phyloP scores from a whole-genome alignment of 30 jellyfish, hydroid and myxozoan species.

The Clytia hemisphaerica region DNA sequence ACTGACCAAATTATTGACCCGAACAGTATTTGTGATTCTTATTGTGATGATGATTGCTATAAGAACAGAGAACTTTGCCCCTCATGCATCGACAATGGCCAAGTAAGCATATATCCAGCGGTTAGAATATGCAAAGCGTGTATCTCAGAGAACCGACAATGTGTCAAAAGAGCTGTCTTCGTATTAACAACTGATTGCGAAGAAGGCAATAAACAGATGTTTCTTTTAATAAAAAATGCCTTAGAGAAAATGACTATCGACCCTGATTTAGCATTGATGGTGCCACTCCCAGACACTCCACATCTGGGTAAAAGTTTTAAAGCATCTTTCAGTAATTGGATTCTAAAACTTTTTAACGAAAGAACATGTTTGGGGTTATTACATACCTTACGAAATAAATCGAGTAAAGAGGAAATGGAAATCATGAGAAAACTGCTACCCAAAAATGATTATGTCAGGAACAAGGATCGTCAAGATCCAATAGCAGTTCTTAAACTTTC shows the following conservation, averaged over 20 bases:
- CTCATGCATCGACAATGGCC: neutral
- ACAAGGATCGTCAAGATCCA: too few species aligned
- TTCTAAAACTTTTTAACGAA: neutral
- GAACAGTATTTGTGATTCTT: slow-evolving; percentile 2
- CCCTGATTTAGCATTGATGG: slow-evolving; percentile 2
- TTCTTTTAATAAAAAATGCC: neutral
- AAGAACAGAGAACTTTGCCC: slow-evolving; percentile 6
- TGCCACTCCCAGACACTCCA: slow-evolving; percentile 13
- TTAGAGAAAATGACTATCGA: slow-evolving; percentile 5
- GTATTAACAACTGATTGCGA: slow-evolving; percentile 28
- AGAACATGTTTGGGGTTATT: too few species aligned
- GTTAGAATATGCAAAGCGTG: slow-evolving; percentile 13
- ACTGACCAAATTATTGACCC: slow-evolving; percentile 3
- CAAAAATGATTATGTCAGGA: too few species aligned
- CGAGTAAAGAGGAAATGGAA: too few species aligned
- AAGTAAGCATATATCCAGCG: neutral
- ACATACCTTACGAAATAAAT: too few species aligned
- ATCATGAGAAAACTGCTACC: slow-evolving; percentile 12
- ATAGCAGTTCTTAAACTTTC: slow-evolving; percentile 25
- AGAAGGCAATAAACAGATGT: slow-evolving; percentile 4
- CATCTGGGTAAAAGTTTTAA: too few species aligned
- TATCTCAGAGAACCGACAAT: slow-evolving; percentile 8
- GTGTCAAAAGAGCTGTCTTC: slow-evolving; percentile 10
- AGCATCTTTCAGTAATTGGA: too few species aligned
- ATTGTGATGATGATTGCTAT: slow-evolving; percentile 1